Conservation (phyloP, 2,113 vertebrate species). For the Neotoma lepida region DNA sequence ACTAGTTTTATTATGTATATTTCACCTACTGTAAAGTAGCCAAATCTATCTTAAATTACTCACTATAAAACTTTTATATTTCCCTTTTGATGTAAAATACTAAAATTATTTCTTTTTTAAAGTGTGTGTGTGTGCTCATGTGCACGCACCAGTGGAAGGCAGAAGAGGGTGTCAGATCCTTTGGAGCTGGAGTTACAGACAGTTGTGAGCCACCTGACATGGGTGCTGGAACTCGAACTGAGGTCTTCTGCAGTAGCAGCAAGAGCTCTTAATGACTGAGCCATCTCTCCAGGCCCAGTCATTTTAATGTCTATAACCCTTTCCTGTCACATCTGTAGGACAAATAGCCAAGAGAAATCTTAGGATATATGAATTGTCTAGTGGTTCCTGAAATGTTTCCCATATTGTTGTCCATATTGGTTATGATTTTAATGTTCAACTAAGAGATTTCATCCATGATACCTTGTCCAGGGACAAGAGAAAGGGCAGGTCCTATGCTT, state of each 20-base stretch:
- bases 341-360: background rate
- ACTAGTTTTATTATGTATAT: background rate
- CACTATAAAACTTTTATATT: background rate
- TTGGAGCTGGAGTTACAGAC: background rate
- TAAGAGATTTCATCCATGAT: background rate
- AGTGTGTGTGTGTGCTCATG: background rate
- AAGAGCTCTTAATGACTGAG: background rate
- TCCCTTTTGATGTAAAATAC: background rate
- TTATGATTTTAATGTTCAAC: background rate
- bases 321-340: background rate
- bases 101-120: background rate
- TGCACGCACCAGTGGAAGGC: background rate
- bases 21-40: background rate
- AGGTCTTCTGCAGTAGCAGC: background rate
- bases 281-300: background rate
- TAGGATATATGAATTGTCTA: background rate
- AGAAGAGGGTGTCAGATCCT: background rate
- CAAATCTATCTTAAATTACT: background rate
- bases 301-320: background rate
- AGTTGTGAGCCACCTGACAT: background rate
- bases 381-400: background rate
- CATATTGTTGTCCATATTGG: background rate
- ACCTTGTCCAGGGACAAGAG: background rate
- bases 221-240: background rate
- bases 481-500: background rate